A percentile compares a stretch with the other conserved stretches of the same genome.
These are phyloP conservation scores for Cerceris ruficornis DNA, from an alignment of 2,888 invertebrate species.

Conservation along the genomic window DNA sequence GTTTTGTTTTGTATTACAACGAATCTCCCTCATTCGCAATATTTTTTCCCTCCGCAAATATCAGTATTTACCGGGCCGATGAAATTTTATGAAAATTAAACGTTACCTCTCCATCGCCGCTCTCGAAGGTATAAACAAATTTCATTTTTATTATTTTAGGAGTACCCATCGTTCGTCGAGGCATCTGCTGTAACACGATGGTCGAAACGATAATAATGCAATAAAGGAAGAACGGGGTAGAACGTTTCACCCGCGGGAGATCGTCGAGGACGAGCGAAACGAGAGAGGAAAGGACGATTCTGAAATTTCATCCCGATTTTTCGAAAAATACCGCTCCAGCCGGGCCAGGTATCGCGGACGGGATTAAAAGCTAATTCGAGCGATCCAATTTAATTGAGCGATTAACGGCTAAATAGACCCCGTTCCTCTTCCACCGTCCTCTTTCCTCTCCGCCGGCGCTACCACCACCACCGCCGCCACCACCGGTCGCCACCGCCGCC, in stretches of 20 bases:
- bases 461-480: constrained; percentile 5
- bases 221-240: neutral
- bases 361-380: constrained; percentile 79
- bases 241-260: constrained; percentile 16
- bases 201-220: neutral
- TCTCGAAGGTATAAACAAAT: constrained; percentile 9
- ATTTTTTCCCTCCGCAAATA: neutral
- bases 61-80: constrained; percentile 2
- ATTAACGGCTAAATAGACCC: constrained; percentile 80
- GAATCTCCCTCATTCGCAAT: neutral
- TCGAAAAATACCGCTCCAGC: constrained; percentile 46
- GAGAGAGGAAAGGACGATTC: neutral
- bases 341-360: constrained; percentile 50
- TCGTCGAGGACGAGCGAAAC: neutral
- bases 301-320: constrained; percentile 67
- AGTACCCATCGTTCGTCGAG: neutral
- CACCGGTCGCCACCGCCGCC: constrained; percentile 1
- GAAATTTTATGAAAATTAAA: neutral
- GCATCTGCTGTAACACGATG: constrained; percentile 5
- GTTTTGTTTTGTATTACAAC: constrained; percentile 7
- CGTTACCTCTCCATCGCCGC: neutral
- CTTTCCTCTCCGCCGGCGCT: constrained; percentile 4
- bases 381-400: constrained; percentile 81
- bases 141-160: constrained; percentile 20
- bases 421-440: constrained; percentile 20